Evolutionary conservation across 2,113 vertebrate genomes (phyloP), one percentile per base, ranked within the genome.

Genomic region (Neolamprologus falcicula): DNA sequence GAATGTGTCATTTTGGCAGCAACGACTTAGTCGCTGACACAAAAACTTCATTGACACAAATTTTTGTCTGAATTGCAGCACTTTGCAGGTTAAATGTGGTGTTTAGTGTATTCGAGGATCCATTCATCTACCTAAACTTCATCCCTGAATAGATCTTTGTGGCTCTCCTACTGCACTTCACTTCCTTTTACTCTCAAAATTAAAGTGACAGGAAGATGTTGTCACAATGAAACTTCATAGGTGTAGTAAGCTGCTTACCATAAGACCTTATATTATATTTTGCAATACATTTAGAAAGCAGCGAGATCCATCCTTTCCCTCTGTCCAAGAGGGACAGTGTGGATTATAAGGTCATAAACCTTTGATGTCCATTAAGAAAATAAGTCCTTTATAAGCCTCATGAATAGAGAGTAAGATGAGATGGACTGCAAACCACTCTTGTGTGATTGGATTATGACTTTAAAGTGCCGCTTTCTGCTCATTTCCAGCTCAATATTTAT

Each of bases 211-310:
- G 31, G 61, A 66, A 66, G 10, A 66, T 63, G 59, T 35, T 63
- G 59, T 35, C 59, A 63, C 17, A 35, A 11, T 63, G 16, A 63
- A 63, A n/a, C 61, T 7, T 66, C 3, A 66, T 7, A 66, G 17
- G 10, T 35, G 31, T 66, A 2, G 31, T 37, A 37, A 66, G 61
- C 3, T 66, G 31, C 61, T 12, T 37, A 66, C 61, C 17, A n/a
- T 66, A 66, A 66, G 0, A 37, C 10, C 31, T 66, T n/a, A 7
- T 66, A 66, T 37, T 66, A 0, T 66, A 0, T 35, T 63, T 63
- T 37, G 33, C 17, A n/a, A 66, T 66, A 66, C 61, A 7, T 37
- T n/a, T 66, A 66, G 61, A 2, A 3, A 3, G 31, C 31, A 37
- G 31, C 6, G 1, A 12, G 10, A 66, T 1, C 61, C 31, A 66